Conservation (phyloP, 2,888 invertebrate species). For the Diploptera punctata region DNA sequence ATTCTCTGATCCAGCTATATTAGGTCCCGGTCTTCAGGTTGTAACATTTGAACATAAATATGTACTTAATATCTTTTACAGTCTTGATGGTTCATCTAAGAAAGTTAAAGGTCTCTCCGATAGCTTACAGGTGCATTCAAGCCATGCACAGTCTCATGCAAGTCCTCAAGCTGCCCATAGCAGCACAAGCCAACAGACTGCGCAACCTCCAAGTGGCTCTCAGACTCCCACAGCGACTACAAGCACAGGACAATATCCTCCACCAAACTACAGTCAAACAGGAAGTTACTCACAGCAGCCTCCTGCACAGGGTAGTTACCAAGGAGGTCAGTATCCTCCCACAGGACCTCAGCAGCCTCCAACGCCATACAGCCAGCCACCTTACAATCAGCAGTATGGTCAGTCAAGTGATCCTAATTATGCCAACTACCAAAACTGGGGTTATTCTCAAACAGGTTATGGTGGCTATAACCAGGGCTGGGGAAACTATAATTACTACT, state of each 20-base stretch:
- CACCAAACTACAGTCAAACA: slow-evolving; percentile 34
- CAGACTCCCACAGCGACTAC: slow-evolving; percentile 22
- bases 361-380: slow-evolving; percentile 41
- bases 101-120: slow-evolving; percentile 25
- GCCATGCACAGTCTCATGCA: slow-evolving; percentile 7
- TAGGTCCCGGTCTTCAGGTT: too few species aligned
- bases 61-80: background rate
- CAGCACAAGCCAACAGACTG: slow-evolving; percentile 26
- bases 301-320: slow-evolving; percentile 55
- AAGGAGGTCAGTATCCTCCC: slow-evolving; percentile 52
- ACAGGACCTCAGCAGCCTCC: slow-evolving; percentile 40
- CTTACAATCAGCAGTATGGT: slow-evolving; percentile 55
- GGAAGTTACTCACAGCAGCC: slow-evolving; percentile 46
- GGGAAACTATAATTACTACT: slow-evolving; percentile 61
- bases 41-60: too few species aligned
- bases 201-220: slow-evolving; percentile 32
- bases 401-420: slow-evolving; percentile 63
- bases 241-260: slow-evolving; percentile 38
- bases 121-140: slow-evolving; percentile 14
- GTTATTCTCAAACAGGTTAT: slow-evolving; percentile 62
- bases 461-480: slow-evolving; percentile 63
- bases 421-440: slow-evolving; percentile 67
- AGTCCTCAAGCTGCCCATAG: slow-evolving; percentile 19
- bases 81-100: slow-evolving; percentile 27
- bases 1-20: too few species aligned